Base-by-base conservation (phyloP, 2,797 vertebrate species). In the Trichosurus vulpecula region DNA sequence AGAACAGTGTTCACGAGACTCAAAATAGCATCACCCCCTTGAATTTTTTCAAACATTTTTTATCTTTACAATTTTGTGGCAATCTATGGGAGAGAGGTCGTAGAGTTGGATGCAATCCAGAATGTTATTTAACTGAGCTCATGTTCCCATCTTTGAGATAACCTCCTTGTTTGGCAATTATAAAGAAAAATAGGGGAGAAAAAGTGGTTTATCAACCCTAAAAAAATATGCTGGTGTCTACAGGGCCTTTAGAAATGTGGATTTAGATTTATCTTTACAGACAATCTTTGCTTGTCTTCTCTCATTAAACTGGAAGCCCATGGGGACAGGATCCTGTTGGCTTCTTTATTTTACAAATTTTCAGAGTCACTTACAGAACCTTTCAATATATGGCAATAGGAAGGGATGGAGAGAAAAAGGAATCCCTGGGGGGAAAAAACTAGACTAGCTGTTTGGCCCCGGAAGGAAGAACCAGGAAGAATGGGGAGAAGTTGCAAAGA, bases 101-200 rank as follows among this genome's bases (percentile, higher is more conserved):
- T 22, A 31, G 27, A 52, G 12, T 13, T 41, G 53, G 27, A 27
- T 41, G 66, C n/a, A 41, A 47, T n/a, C 58, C 58, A 61, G 58
- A 41, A 41, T 41, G 6, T 41, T 74, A 66, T 66, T 74, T n/a
- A 74, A 74, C 93, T 90, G 54, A 91, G 54, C 53, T 41, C 54
- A 54, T 90, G 35, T 0, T 14, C 47, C 29, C 4, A 22, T 61
- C 13, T 89, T 89, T 87, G 54, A 90, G 92, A 54, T 30, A 89
- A 56, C 1, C n/a, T 31, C 55, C 14, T 1, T 10, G 4, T 8
- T 61, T 35, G 94, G 61, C 53, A 91, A 16, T 54, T 30, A 90
- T 53, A 89, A 54, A 58, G 35, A 90, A 52, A 81, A 95, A 47
- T 47, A 74, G 94, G 54, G 93, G 87, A 91, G 57, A 29, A 47